Evolutionary conservation across 2,797 vertebrate genomes (phyloP).

Genomic region (Gobionotothen gibberifrons): DNA sequence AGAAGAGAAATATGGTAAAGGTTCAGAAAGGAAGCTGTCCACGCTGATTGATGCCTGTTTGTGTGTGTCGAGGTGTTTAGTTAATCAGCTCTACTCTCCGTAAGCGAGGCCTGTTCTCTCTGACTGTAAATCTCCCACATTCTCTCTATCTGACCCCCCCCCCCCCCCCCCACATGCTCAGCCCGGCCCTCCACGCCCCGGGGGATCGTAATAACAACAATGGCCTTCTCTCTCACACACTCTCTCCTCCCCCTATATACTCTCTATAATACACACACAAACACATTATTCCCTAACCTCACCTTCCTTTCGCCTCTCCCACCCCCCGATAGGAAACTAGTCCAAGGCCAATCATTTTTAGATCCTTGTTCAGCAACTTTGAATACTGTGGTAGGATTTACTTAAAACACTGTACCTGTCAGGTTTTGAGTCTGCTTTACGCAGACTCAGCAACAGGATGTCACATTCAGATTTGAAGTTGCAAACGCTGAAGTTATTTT

Average conservation of each 20-base stretch:
- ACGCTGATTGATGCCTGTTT: slow-evolving; percentile 40
- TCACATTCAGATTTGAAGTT: slow-evolving; percentile 23
- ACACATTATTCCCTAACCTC: slow-evolving; percentile 65
- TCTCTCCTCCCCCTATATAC: slow-evolving; percentile 33
- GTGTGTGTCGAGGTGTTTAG: slow-evolving; percentile 40
- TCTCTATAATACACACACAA: slow-evolving; percentile 57
- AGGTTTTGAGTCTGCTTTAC: slow-evolving; percentile 2
- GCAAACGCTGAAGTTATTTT: slow-evolving; percentile 2
- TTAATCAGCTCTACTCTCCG: slow-evolving; percentile 60
- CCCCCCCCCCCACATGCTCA: slow-evolving; percentile 27
- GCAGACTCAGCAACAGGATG: slow-evolving; percentile 13
- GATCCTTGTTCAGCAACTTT: slow-evolving; percentile 47
- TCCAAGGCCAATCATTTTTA: slow-evolving; percentile 56
- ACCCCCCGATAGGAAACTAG: slow-evolving; percentile 49
- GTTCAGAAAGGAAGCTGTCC: slow-evolving; percentile 17
- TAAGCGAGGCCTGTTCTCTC: slow-evolving; percentile 54
- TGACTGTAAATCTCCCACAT: slow-evolving; percentile 65
- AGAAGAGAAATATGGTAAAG: neutral
- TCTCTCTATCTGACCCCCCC: slow-evolving; percentile 30
- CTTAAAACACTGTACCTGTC: slow-evolving; percentile 23
- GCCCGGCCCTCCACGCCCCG: slow-evolving; percentile 45
- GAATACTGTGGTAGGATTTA: neutral
- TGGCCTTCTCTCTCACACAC: slow-evolving; percentile 57
- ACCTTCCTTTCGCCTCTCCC: slow-evolving; percentile 19
- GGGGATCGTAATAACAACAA: slow-evolving; percentile 74